A percentile compares a stretch with the other conserved stretches of the same genome.
phyloP scores from a whole-genome alignment of 92 coral and sea anemone species.

The Ricordea florida region DNA sequence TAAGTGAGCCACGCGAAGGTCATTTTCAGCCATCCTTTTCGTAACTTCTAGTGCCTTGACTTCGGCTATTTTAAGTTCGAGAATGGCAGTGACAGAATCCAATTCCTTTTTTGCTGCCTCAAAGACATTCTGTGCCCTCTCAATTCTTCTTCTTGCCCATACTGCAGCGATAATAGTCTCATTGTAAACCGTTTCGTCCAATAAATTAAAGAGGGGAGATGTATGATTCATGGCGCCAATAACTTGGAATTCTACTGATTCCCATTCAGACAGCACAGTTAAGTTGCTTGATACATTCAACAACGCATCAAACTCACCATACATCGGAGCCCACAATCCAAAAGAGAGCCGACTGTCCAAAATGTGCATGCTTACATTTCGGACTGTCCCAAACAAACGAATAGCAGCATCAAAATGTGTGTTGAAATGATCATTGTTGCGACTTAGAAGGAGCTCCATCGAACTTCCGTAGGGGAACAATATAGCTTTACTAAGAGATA shows the following conservation, averaged over 20 bases:
- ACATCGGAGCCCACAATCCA: background rate
- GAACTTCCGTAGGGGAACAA: background rate
- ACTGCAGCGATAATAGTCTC: constrained; percentile 5
- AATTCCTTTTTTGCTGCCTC: constrained; percentile 16
- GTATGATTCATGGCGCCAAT: constrained; percentile 28
- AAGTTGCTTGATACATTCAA: constrained; percentile 18
- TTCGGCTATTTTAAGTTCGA: background rate
- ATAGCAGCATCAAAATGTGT: background rate
- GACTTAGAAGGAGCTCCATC: background rate
- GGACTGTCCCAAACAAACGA: background rate
- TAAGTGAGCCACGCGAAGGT: constrained; percentile 25
- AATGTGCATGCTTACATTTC: background rate
- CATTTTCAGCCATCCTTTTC: background rate
- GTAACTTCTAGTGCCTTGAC: background rate
- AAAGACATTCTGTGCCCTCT: constrained; percentile 19
- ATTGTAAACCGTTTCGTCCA: constrained; percentile 18
- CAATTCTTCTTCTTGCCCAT: constrained; percentile 8
- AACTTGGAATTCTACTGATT: constrained; percentile 10
- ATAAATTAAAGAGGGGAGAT: constrained; percentile 1
- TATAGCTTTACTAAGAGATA: background rate
- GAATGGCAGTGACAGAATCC: background rate
- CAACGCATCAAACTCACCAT: constrained; percentile 1
- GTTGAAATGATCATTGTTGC: background rate
- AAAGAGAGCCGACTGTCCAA: background rate
- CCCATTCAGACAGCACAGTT: constrained; percentile 10